Evolutionary conservation across 2,113 vertebrate species (phyloP).

Genomic region (Crotophaga sulcirostris): DNA sequence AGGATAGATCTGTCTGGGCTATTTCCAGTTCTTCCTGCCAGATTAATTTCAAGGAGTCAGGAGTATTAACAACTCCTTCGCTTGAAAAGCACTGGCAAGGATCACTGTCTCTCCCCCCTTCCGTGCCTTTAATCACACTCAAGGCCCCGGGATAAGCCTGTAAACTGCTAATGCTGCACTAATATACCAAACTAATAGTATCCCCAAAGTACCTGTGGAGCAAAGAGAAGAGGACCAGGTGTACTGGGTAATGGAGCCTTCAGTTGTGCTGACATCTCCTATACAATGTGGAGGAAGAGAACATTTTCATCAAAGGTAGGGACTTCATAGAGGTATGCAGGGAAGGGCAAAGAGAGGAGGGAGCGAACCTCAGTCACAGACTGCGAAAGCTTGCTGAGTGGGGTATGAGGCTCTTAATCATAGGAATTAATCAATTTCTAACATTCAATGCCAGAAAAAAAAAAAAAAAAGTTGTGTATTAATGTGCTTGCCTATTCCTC

Average conservation of each 20-base stretch:
- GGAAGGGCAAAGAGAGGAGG: neutral
- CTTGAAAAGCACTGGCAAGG: neutral
- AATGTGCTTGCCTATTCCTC: neutral
- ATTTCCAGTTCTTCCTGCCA: constrained; percentile 6
- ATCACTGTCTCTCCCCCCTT: neutral
- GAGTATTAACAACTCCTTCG: neutral
- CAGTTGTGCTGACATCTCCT: neutral
- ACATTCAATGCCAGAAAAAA: neutral
- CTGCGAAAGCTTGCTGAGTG: neutral
- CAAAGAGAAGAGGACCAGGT: neutral
- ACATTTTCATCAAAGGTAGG: neutral
- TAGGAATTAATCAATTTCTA: neutral
- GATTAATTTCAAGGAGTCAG: constrained; percentile 17
- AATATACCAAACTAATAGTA: neutral
- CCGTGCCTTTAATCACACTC: neutral
- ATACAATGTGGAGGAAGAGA: neutral
- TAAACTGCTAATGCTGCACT: neutral
- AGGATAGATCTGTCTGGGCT: neutral
- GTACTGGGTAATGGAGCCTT: accelerated
- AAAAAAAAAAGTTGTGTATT: neutral
- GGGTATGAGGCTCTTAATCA: neutral
- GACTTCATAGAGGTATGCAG: neutral
- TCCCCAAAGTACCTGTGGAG: neutral
- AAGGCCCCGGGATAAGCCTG: neutral
- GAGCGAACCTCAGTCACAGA: neutral